Percentiles rank a stretch among this genome's conserved stretches.
phyloP scores from a whole-genome alignment of 1,140 invertebrate genomes.

The Cyclina sinensis region DNA sequence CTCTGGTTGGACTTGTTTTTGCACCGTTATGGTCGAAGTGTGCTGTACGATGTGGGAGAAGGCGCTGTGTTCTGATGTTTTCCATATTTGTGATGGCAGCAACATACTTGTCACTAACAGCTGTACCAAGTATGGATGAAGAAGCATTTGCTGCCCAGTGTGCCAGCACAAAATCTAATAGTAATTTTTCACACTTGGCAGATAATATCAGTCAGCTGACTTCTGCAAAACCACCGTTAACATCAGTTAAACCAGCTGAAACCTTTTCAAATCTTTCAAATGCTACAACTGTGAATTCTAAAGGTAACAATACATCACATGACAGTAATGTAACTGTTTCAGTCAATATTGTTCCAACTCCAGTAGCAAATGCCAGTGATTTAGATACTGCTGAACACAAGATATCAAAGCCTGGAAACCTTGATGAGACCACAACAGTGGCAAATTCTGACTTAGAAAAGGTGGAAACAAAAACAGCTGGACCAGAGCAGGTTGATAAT shows the following conservation, averaged over 20 bases:
- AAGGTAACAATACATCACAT: not conserved
- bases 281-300: not conserved
- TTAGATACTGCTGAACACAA: not conserved
- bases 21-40: constrained; percentile 83
- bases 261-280: no score
- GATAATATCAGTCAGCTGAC: not conserved
- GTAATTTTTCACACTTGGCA: not conserved
- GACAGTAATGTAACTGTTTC: not conserved
- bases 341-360: no score
- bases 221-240: not conserved
- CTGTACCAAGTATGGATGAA: constrained; percentile 70
- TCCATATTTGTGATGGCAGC: constrained; percentile 81
- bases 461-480: not conserved
- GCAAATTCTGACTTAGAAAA: not conserved
- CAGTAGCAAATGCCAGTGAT: not conserved
- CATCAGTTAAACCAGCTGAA: not conserved
- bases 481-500: not conserved
- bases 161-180: not conserved
- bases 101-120: constrained; percentile 78
- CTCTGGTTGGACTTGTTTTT: constrained; percentile 81
- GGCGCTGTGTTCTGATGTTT: constrained; percentile 79
- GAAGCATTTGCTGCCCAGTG: constrained; percentile 54
- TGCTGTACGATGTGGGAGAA: constrained; percentile 79
- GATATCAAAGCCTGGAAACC: not conserved
- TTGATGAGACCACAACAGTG: not conserved